These are phyloP conservation scores for Hemicentrotus pulcherrimus DNA, from an alignment of 35 echinoderm and acorn worm genomes.

Conservation along the genomic window DNA sequence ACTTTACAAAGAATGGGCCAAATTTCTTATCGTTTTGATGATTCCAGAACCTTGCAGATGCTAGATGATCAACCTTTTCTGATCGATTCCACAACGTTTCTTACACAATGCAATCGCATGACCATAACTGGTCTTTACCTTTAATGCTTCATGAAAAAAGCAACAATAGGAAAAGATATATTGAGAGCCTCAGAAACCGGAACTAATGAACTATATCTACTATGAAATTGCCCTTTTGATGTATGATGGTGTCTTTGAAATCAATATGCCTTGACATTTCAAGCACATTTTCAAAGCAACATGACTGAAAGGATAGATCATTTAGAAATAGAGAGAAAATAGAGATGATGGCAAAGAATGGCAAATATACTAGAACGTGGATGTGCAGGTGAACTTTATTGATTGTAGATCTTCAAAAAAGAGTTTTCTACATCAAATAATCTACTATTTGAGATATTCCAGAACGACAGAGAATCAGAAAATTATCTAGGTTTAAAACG, in stretches of 20 bases:
- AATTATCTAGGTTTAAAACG: too few relatives aligned
- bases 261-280: background rate
- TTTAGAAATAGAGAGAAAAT: background rate
- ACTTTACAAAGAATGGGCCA: too few relatives aligned
- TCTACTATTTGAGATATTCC: too few relatives aligned
- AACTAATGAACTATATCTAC: background rate
- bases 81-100: too few relatives aligned
- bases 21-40: too few relatives aligned
- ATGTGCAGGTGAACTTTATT: background rate
- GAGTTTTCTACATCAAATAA: too few relatives aligned
- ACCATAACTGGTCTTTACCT: too few relatives aligned
- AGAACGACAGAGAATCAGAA: too few relatives aligned
- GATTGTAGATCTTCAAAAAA: background rate
- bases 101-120: too few relatives aligned
- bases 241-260: background rate
- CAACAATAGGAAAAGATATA: background rate
- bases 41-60: too few relatives aligned
- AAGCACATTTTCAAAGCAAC: background rate
- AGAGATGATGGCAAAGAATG: background rate
- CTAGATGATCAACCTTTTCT: too few relatives aligned
- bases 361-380: too few relatives aligned
- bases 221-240: background rate
- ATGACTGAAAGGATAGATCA: background rate
- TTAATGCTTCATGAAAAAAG: background rate
- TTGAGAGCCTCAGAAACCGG: background rate